These are phyloP conservation scores for Melinopterus prodromus DNA, from an alignment of 2,888 invertebrate genomes.

Conservation along the genomic window DNA sequence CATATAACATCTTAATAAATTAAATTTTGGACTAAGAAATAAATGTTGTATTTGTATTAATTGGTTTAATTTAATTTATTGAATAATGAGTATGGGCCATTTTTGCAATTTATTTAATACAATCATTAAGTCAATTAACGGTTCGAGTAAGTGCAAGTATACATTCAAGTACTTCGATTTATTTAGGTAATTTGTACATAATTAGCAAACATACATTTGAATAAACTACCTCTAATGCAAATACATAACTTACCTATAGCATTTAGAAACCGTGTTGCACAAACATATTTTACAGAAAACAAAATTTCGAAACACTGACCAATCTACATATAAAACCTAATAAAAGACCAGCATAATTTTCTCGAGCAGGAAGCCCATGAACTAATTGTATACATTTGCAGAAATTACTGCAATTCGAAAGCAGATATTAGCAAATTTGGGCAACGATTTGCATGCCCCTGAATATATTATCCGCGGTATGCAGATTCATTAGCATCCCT, in stretches of 20 bases:
- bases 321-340: background rate
- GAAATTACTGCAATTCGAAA: background rate
- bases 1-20: too few relatives aligned
- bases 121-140: too few relatives aligned
- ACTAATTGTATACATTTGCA: background rate
- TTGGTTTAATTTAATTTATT: too few relatives aligned
- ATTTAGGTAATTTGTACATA: background rate
- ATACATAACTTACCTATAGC: background rate
- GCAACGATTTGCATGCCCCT: background rate
- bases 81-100: too few relatives aligned
- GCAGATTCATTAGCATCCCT: slow-evolving; percentile 4
- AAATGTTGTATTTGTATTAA: too few relatives aligned
- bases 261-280: background rate
- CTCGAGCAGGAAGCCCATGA: background rate
- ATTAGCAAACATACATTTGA: slow-evolving; percentile 5
- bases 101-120: too few relatives aligned
- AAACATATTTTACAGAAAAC: background rate
- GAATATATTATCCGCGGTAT: background rate
- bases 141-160: too few relatives aligned
- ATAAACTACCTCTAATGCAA: slow-evolving; percentile 15
- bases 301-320: background rate
- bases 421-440: background rate
- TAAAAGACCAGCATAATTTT: background rate
- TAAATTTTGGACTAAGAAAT: too few relatives aligned
- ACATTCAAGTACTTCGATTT: too few relatives aligned